phyloP scores from a whole-genome alignment of 2,797 vertebrate species.

The Xenopus petersii region DNA sequence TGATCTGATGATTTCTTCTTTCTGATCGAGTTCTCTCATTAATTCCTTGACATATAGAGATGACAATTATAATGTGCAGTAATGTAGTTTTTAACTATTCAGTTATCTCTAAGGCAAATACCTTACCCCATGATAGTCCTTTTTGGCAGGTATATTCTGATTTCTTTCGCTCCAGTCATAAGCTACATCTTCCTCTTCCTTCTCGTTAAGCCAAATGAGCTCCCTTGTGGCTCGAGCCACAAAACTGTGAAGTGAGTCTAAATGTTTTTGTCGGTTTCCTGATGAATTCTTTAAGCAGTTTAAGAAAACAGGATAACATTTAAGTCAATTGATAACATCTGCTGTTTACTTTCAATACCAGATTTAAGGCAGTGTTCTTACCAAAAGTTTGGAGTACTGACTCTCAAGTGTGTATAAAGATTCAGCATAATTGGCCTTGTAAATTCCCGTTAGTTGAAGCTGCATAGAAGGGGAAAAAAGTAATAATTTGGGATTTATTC shows the following conservation, averaged over 20 bases:
- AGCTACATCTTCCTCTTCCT: slow-evolving; percentile 96
- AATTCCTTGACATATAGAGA: slow-evolving; percentile 76
- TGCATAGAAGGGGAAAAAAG: slow-evolving; percentile 50
- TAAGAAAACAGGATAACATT: slow-evolving; percentile 45
- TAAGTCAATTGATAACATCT: slow-evolving; percentile 8
- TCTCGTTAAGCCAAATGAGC: slow-evolving; percentile 98
- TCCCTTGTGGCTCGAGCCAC: slow-evolving; percentile 90
- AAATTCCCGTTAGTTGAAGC: slow-evolving; percentile 88
- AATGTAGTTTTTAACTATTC: no score
- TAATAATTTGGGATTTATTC: no score
- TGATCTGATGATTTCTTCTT: slow-evolving; percentile 87
- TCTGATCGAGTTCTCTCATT: slow-evolving; percentile 95
- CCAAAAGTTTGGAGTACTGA: slow-evolving; percentile 87
- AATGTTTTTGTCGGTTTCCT: slow-evolving; percentile 80
- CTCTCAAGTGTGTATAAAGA: slow-evolving; percentile 84
- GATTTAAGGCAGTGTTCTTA: slow-evolving; percentile 56
- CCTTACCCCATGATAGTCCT: slow-evolving; percentile 88
- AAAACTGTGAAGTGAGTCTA: slow-evolving; percentile 88
- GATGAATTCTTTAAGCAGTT: slow-evolving; percentile 74
- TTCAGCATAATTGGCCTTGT: slow-evolving; percentile 84
- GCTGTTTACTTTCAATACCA: slow-evolving; percentile 15
- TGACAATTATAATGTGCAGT: background rate
- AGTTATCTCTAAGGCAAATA: background rate
- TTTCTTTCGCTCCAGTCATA: slow-evolving; percentile 97
- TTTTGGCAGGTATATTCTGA: slow-evolving; percentile 80